Conservation (phyloP, 2,888 invertebrate genomes). For the Drosophila pseudotalamancana region DNA sequence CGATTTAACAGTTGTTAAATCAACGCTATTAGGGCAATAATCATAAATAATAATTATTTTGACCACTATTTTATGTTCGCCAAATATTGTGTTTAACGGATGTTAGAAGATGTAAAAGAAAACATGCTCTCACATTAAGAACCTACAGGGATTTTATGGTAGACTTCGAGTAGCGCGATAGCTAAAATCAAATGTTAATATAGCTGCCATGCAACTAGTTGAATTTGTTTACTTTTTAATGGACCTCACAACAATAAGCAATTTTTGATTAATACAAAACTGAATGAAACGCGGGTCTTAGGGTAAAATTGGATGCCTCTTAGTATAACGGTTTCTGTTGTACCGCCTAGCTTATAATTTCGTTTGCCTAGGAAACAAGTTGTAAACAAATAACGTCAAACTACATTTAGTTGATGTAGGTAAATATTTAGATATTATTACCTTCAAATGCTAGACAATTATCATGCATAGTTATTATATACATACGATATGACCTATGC, state of each 20-base stretch:
- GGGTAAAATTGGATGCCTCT: constrained; percentile 67
- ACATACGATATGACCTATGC: constrained; percentile 21
- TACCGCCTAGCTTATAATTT: constrained; percentile 63
- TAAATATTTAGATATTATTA: constrained; percentile 56
- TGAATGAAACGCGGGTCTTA: constrained; percentile 61
- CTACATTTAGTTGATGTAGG: constrained; percentile 29
- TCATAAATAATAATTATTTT: background rate
- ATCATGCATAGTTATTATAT: constrained; percentile 46
- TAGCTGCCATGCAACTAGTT: constrained; percentile 54
- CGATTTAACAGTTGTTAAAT: constrained; percentile 28
- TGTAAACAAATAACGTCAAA: constrained; percentile 23
- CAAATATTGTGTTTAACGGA: constrained; percentile 16
- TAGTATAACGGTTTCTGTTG: constrained; percentile 76
- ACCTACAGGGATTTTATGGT: constrained; percentile 83
- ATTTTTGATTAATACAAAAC: constrained; percentile 53
- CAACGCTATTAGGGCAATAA: constrained; percentile 34
- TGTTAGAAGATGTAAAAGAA: constrained; percentile 11
- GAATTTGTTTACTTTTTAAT: constrained; percentile 64
- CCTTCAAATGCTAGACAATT: constrained; percentile 58
- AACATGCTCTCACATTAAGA: constrained; percentile 55
- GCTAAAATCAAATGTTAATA: constrained; percentile 43
- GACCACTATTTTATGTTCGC: constrained; percentile 14
- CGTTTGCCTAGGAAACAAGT: constrained; percentile 41
- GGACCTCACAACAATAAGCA: constrained; percentile 58
- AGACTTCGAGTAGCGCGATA: constrained; percentile 64